phyloP scores from a whole-genome alignment of 2,113 vertebrate genomes.

The Dendrocopos noguchii region DNA sequence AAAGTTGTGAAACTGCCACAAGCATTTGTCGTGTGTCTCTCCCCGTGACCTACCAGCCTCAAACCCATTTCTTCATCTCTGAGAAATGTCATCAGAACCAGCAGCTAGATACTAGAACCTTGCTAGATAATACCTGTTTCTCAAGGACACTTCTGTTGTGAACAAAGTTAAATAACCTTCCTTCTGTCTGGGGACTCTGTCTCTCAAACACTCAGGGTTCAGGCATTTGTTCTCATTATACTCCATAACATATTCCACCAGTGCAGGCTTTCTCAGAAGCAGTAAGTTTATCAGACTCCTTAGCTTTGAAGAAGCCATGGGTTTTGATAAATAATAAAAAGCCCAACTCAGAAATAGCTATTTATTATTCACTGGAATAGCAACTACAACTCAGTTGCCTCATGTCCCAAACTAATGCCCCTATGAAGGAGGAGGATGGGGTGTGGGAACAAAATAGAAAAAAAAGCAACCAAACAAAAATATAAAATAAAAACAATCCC shows the following conservation, averaged over 20 bases:
- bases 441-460: not conserved
- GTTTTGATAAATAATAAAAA: constrained; percentile 26
- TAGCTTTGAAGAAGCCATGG: not conserved
- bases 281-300: not conserved
- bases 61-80: not conserved
- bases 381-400: not conserved
- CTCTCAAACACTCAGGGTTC: not conserved
- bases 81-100: not conserved
- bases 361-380: not conserved
- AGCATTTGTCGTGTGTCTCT: rapidly evolving
- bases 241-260: not conserved
- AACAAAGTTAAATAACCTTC: not conserved
- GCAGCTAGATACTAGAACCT: too few species aligned
- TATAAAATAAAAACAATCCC: not conserved
- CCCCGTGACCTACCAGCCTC: rapidly evolving
- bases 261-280: not conserved
- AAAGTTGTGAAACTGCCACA: not conserved
- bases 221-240: not conserved
- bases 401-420: not conserved
- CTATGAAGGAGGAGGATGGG: not conserved
- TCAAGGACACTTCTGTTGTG: not conserved
- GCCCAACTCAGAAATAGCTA: not conserved
- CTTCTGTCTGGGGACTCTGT: not conserved
- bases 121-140: not conserved
- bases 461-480: not conserved